Evolutionary conservation across 2,797 vertebrate genomes (phyloP), one percentile per base, ranked within the genome.

Genomic region (Gymnodraco acuticeps): DNA sequence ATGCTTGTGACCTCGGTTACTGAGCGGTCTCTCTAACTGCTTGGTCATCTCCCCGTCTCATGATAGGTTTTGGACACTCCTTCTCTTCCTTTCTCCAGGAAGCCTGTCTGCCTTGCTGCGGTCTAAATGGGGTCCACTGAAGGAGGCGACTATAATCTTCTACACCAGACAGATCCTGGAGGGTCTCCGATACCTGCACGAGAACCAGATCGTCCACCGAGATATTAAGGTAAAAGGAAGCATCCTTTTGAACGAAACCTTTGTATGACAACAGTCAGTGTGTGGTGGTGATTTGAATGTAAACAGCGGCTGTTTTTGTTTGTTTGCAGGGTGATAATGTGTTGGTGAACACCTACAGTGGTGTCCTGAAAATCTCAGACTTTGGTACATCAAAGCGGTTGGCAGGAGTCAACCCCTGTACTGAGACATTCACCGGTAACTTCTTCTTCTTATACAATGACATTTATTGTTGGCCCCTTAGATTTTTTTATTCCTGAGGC

Each of bases 111-210:
- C 96, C 59, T 93, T 99, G 85, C 94, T 99, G 82, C 94, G 97
- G 64, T 99, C 97, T 13, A 99, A 99, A 87, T 99, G 98, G 98
- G 98, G 98, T 54, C 98, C 98, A 3, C 81, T 99, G 90, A 99
- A 99, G 89, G 98, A 99, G 73, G 96, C 98, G 16, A 99, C 98
- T 1, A 99, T 99, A 38, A 97, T 97, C 72, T 99, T 99, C 94
- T 99, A 99, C 90, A 99, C 98, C 73, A 96, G 98, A 64, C 98
- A 99, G 92, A 99, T 99, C 89, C 95, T 99, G 80, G 98, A 99
- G 94, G 98, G 98, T 52, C 95, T 99, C 73, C 95, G 97, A 61
- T 99, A 99, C 85, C 96, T 99, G 68, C 98, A 99, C 0, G 98
- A 99, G 64, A 99, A 99, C 94, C 98, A 99, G 94, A 99, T 99